Conservation (phyloP, 2,113 vertebrate genomes). For the Galeopterus variegatus region DNA sequence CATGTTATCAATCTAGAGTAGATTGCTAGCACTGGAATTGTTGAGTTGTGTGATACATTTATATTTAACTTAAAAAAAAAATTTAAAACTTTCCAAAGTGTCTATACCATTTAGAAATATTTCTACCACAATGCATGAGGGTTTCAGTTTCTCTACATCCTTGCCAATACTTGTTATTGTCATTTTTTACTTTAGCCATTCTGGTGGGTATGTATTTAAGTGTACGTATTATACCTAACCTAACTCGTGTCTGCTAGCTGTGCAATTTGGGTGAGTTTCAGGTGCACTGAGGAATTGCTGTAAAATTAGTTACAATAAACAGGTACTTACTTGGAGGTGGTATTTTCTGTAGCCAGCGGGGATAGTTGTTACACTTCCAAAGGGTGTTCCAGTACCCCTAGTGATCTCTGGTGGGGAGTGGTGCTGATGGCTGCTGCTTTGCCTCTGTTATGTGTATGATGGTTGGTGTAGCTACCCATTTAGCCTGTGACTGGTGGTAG, state of each 20-base stretch:
- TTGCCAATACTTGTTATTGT: neutral
- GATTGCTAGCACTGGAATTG: constrained; percentile 7
- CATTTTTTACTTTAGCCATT: neutral
- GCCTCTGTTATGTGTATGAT: neutral
- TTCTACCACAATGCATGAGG: neutral
- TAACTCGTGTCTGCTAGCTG: neutral
- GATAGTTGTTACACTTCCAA: neutral
- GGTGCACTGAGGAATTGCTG: neutral
- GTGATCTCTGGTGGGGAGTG: neutral
- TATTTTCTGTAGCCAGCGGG: neutral
- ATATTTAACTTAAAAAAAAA: neutral
- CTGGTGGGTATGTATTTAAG: neutral
- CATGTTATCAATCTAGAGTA: neutral
- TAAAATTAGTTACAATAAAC: neutral
- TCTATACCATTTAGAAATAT: neutral
- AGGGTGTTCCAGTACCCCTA: no score
- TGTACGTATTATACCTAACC: neutral
- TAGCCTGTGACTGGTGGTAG: neutral
- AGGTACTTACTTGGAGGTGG: neutral
- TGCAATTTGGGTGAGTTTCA: neutral
- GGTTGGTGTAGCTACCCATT: neutral
- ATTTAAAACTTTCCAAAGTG: neutral
- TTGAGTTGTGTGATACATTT: constrained; percentile 5
- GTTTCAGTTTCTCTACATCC: neutral
- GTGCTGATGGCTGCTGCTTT: neutral